phyloP scores from a whole-genome alignment of 2,113 vertebrate species.

The Hippocampus zosterae region DNA sequence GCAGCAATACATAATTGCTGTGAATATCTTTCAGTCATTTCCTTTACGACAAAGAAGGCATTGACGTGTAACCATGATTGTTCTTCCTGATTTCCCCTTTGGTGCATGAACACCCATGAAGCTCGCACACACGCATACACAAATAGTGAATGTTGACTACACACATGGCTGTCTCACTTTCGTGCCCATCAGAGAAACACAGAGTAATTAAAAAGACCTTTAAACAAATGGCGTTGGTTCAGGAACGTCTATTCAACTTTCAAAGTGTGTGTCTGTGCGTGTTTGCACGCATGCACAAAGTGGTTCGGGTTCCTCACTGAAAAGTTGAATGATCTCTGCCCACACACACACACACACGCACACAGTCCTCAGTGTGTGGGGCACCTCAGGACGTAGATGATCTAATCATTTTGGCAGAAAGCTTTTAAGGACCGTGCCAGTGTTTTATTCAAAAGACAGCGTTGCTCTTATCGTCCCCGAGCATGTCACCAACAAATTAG shows the following conservation, averaged over 20 bases:
- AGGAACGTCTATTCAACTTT: conserved; percentile 34
- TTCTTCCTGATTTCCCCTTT: conserved; percentile 60
- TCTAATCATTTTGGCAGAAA: conserved; percentile 60
- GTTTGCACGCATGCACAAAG: conserved; percentile 7
- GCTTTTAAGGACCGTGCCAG: conserved; percentile 44
- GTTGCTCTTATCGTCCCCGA: conserved; percentile 22
- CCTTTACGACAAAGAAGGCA: conserved; percentile 46
- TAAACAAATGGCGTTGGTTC: conserved; percentile 36
- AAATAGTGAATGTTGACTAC: not conserved
- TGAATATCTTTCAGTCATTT: conserved; percentile 45
- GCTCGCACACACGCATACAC: conserved; percentile 1
- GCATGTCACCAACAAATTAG: conserved; percentile 28
- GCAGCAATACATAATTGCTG: not conserved
- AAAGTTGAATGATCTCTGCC: conserved; percentile 26
- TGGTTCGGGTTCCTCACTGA: conserved; percentile 28
- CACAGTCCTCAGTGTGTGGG: conserved; percentile 27
- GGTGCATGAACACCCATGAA: conserved; percentile 22
- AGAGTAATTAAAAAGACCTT: conserved; percentile 56
- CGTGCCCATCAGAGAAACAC: conserved; percentile 24
- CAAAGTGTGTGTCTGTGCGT: not conserved
- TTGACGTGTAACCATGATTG: conserved; percentile 53
- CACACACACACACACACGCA: conserved; percentile 8
- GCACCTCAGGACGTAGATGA: conserved; percentile 38
- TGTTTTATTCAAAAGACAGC: conserved; percentile 48
- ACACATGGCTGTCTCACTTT: conserved; percentile 17